phyloP scores from a whole-genome alignment of 2,113 vertebrate species.

The Odontesthes bonariensis region DNA sequence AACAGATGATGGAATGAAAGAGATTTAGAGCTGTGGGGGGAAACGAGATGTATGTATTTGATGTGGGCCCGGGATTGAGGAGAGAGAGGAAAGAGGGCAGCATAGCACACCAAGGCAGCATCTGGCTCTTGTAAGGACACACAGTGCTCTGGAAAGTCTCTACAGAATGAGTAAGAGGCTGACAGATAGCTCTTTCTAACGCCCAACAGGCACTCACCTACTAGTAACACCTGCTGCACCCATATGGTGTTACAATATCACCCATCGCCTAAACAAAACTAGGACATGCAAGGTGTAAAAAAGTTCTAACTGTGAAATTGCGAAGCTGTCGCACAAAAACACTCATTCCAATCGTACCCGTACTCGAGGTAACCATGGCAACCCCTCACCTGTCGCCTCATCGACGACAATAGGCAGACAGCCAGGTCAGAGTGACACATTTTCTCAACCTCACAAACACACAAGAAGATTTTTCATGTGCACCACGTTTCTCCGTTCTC shows the following conservation, averaged over 20 bases:
- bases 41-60: conserved; percentile 69
- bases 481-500: conserved; percentile 11
- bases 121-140: conserved; percentile 72
- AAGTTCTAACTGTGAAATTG: conserved; percentile 44
- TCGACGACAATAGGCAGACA: conserved; percentile 71
- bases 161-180: conserved; percentile 52
- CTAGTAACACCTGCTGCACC: conserved; percentile 73
- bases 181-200: conserved; percentile 65
- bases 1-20: conserved; percentile 84
- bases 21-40: conserved; percentile 78
- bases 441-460: conserved; percentile 61
- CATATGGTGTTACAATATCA: conserved; percentile 64
- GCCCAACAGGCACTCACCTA: conserved; percentile 55
- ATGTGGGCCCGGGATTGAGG: conserved; percentile 69
- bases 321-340: conserved; percentile 39
- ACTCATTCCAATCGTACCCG: conserved; percentile 47
- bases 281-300: conserved; percentile 43
- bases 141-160: conserved; percentile 61
- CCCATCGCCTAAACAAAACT: conserved; percentile 65
- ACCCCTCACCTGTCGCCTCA: conserved; percentile 78
- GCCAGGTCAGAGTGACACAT: conserved; percentile 78
- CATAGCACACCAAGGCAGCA: conserved; percentile 71
- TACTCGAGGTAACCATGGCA: conserved; percentile 79
- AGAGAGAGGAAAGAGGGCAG: conserved; percentile 66
- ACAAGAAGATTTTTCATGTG: conserved; percentile 52